A percentile compares a stretch with the other conserved stretches of the same genome.
Evolutionary conservation across 2,113 vertebrate genomes (phyloP).

Genomic region (Atractosteus spatula): DNA sequence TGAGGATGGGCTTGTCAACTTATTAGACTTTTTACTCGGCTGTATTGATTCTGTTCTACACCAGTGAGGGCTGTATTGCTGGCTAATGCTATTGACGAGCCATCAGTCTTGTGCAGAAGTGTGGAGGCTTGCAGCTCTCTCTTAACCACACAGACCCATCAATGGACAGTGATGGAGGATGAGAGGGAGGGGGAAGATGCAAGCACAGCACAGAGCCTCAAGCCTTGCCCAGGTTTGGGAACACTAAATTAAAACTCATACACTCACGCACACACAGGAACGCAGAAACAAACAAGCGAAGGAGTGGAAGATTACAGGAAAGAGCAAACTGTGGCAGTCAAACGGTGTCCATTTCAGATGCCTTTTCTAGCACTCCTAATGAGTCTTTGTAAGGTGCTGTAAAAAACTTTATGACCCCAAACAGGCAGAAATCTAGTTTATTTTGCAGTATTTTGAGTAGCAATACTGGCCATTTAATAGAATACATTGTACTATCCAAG

Average conservation of each 20-base stretch:
- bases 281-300: conserved; percentile 34
- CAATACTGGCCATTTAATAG: too few relatives aligned
- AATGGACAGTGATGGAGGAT: conserved; percentile 89
- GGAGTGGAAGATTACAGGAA: background rate
- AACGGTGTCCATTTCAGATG: too few relatives aligned
- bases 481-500: too few relatives aligned
- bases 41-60: conserved; percentile 93
- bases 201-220: conserved; percentile 76
- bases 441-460: too few relatives aligned
- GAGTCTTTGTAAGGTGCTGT: too few relatives aligned
- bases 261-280: conserved; percentile 62
- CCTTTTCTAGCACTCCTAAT: too few relatives aligned
- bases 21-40: conserved; percentile 87
- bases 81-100: conserved; percentile 98
- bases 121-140: conserved; percentile 88
- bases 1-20: conserved; percentile 82
- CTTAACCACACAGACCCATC: conserved; percentile 74
- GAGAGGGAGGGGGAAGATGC: conserved; percentile 70
- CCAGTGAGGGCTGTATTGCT: conserved; percentile 84
- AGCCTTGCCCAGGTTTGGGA: conserved; percentile 69
- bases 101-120: conserved; percentile 88
- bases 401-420: too few relatives aligned
- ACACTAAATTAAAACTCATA: conserved; percentile 79
- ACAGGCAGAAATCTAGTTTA: too few relatives aligned
- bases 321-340: too few relatives aligned